Evolutionary conservation across 37 sponge, comb jelly and placozoan genomes (phyloP), one percentile per base, ranked within the genome.

Genomic region (Mnemiopsis leidyi): DNA sequence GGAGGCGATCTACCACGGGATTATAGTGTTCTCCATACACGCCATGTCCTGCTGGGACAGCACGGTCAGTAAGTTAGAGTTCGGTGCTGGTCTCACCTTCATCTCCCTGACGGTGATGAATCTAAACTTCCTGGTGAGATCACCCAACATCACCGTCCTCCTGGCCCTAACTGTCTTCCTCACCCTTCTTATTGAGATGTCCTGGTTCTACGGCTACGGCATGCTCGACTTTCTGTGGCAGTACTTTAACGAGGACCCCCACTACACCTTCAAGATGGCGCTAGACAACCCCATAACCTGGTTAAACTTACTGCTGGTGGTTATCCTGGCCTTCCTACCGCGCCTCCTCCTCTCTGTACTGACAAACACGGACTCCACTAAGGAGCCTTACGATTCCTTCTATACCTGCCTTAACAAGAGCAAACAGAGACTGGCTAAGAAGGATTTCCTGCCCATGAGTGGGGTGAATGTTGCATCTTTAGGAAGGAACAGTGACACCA

Each of bases 191-290:
- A 23, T 85, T 3, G 32, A 3, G n/a, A 16, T 28, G 23, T 85
- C 90, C 40, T 85, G 32, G 24, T 37, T 85, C 40, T 85, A 85
- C 61, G 33, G 33, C 36, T 85, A 85, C 90, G 90, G 90, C 61
- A 85, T 39, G 48, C 24, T 85, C 2, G 61, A 38, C 61, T 40
- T 85, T 21, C 7, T 85, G 3, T 85, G n/a, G 24, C 40, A 39
- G 61, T 85, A n/a, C 90, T 85, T 85, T 33, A 85, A 85, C 40
- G 61, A 40, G 90, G 90, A 85, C 30, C 90, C 90, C 26, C 90
- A 85, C 90, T 85, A 85, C 90, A 85, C 61, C 61, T 85, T 85
- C 61, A 9, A 13, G 38, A 23, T 23, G 9, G 48, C 48, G 48
- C 24, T 85, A 3, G 24, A 38, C 24, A 85, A 85, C 90, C 48